Evolutionary conservation across 2,113 vertebrate species (phyloP).

Genomic region (Pteronura brasiliensis): DNA sequence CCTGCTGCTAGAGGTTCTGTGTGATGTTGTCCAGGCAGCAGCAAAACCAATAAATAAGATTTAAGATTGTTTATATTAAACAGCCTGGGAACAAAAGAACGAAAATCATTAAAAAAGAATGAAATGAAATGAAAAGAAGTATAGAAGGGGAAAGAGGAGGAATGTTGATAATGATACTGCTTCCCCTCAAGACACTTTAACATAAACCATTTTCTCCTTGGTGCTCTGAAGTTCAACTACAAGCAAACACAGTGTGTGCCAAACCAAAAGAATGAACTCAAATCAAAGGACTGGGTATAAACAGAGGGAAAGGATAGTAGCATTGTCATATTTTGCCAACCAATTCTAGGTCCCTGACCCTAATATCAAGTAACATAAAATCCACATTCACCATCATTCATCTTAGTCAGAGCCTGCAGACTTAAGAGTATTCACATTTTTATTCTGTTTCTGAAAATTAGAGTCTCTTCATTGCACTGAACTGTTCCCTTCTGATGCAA

Average conservation of each 20-base stretch:
- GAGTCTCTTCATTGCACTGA: not conserved
- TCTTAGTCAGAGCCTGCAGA: not conserved
- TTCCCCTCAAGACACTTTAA: not conserved
- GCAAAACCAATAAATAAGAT: not conserved
- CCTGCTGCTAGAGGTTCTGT: not conserved
- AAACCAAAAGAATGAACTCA: slow-evolving; percentile 1
- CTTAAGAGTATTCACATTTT: not conserved
- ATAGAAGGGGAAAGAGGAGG: not conserved
- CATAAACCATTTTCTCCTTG: not conserved
- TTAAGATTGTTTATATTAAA: not conserved
- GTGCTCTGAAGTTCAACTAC: not conserved
- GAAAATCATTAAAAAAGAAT: slow-evolving; percentile 25
- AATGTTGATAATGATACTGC: not conserved
- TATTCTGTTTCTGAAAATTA: slow-evolving; percentile 13
- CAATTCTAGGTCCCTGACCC: not conserved
- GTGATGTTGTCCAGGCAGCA: not conserved
- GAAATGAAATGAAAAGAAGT: not conserved
- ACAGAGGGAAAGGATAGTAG: not conserved
- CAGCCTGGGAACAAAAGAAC: not conserved
- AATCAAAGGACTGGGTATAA: not conserved
- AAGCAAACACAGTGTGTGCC: not conserved
- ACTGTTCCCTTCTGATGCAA: not conserved
- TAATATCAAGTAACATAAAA: not conserved
- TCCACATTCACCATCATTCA: not conserved
- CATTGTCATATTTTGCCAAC: not conserved